phyloP scores from a whole-genome alignment of 2,113 vertebrate species.

The Taxidea taxus region DNA sequence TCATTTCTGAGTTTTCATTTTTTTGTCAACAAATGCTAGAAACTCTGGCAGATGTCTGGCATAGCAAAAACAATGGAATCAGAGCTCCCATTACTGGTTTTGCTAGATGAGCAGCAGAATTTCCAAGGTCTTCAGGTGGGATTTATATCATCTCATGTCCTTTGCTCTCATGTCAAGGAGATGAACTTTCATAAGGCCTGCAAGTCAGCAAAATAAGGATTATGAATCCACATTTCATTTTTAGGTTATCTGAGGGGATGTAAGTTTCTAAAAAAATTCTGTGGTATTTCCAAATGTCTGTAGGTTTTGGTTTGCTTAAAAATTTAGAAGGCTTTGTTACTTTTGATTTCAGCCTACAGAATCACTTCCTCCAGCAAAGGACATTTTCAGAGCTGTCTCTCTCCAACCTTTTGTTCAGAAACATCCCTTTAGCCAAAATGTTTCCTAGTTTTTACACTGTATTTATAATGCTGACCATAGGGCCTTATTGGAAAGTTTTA shows the following conservation, averaged over 20 bases:
- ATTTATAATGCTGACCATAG: background rate
- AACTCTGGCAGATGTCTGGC: background rate
- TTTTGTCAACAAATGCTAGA: background rate
- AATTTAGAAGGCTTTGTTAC: background rate
- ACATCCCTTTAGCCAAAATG: background rate
- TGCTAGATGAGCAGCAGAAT: background rate
- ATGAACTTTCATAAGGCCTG: background rate
- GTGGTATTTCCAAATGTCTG: background rate
- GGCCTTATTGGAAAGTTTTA: background rate
- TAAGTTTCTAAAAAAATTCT: background rate
- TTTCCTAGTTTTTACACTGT: background rate
- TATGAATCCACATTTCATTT: background rate
- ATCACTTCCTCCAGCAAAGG: background rate
- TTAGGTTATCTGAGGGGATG: conserved; percentile 24
- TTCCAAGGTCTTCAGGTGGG: background rate
- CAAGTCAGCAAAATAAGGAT: background rate
- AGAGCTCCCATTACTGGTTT: background rate
- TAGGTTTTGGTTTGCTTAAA: conserved; percentile 6
- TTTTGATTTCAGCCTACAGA: conserved; percentile 28
- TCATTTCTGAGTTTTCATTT: conserved; percentile 8
- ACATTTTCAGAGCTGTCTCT: background rate
- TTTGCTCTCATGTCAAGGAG: background rate
- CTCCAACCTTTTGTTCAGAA: background rate
- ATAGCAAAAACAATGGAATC: background rate
- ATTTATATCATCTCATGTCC: background rate